Conservation (phyloP, 2,113 vertebrate genomes). For the Osmerus mordax region DNA sequence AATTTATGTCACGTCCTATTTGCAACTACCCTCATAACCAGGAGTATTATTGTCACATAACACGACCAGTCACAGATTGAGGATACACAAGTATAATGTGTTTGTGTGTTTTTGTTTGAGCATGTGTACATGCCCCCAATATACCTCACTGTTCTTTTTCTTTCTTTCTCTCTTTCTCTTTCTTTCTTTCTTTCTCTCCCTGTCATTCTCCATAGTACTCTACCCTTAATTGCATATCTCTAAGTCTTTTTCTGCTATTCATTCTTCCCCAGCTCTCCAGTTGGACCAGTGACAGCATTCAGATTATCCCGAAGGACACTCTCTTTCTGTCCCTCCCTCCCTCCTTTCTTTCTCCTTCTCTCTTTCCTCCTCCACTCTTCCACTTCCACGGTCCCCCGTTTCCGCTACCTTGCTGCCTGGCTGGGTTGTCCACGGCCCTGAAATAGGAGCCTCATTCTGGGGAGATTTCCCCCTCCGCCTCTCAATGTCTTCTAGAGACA, state of each 20-base stretch:
- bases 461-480: constrained; percentile 33
- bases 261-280: background rate
- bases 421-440: constrained; percentile 13
- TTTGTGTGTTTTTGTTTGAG: background rate
- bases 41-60: too few relatives aligned
- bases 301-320: background rate
- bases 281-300: constrained; percentile 3
- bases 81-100: background rate
- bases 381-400: background rate
- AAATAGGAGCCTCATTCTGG: constrained; percentile 39
- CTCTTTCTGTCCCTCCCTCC: constrained; percentile 21
- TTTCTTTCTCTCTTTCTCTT: background rate
- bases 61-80: too few relatives aligned
- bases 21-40: too few relatives aligned
- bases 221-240: background rate
- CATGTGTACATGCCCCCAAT: background rate
- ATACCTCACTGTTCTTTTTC: background rate
- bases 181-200: background rate
- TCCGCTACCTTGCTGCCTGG: background rate
- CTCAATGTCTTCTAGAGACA: constrained; percentile 60
- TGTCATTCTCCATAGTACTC: background rate
- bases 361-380: background rate
- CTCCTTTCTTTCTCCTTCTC: background rate
- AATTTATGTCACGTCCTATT: too few relatives aligned
- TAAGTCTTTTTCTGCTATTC: background rate